Evolutionary conservation across 2,113 vertebrate species (phyloP).

Genomic region (western clawed frog (Xenopus tropicalis)): UCB_Xtro_10.0 CM004445.2:144682001-144682500

Average conservation of each 20-base stretch:
- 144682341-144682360: no score
- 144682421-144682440: background rate
- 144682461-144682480: no score
- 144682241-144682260: constrained; percentile 3
- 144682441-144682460: background rate
- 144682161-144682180: background rate
- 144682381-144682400: no score
- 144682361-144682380: no score
- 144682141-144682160: constrained; percentile 11
- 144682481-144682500: no score
- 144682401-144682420: no score
- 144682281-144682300: no score
- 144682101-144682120: background rate
- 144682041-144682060: background rate
- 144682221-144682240: constrained; percentile 18
- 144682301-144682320: no score
- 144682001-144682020: no score
- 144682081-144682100: background rate
- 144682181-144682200: background rate
- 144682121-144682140: background rate
- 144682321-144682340: no score
- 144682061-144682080: background rate
- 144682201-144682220: constrained; percentile 43
- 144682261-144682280: background rate
- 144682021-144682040: no score